Evolutionary conservation across 2,797 vertebrate species (phyloP).

Genomic region (Xyrichtys novacula): DNA sequence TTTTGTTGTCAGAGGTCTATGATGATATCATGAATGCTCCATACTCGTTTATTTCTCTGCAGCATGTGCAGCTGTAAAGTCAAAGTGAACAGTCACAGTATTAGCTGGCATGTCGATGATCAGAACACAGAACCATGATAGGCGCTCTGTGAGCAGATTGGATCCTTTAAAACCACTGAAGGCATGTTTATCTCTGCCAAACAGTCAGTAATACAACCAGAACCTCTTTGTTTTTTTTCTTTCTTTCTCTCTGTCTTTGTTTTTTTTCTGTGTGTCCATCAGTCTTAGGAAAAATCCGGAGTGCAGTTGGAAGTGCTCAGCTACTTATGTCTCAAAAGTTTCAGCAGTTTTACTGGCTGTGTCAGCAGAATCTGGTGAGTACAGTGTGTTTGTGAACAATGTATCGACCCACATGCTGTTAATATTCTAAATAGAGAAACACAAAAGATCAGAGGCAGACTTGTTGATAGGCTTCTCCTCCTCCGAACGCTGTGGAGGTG

Average conservation of each 20-base stretch:
- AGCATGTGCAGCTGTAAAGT: slow-evolving; percentile 12
- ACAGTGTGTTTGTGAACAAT: not conserved
- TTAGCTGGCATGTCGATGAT: slow-evolving; percentile 38
- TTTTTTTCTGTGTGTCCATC: slow-evolving; percentile 49
- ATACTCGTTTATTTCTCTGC: slow-evolving; percentile 1
- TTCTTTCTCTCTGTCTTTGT: slow-evolving; percentile 20
- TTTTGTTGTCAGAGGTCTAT: slow-evolving; percentile 14
- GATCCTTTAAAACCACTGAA: slow-evolving; percentile 45
- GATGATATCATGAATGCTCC: slow-evolving; percentile 12
- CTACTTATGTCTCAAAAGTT: slow-evolving; percentile 99
- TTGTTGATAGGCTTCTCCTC: slow-evolving; percentile 22
- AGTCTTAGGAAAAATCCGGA: slow-evolving; percentile 96
- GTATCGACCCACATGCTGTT: slow-evolving; percentile 12
- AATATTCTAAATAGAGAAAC: slow-evolving; percentile 18
- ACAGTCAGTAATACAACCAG: slow-evolving; percentile 39
- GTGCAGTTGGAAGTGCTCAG: slow-evolving; percentile 96
- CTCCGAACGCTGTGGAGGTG: slow-evolving; percentile 30
- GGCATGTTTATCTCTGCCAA: slow-evolving; percentile 35
- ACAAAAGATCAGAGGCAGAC: slow-evolving; percentile 27
- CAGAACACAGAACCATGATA: slow-evolving; percentile 33
- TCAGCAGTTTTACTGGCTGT: slow-evolving; percentile 99
- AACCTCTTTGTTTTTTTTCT: slow-evolving; percentile 18
- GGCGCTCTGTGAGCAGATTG: slow-evolving; percentile 47
- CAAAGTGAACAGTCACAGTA: slow-evolving; percentile 30
- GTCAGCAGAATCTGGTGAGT: slow-evolving; percentile 99